phyloP scores from a whole-genome alignment of 35 echinoderm and acorn worm species.

The Anneissia japonica region DNA sequence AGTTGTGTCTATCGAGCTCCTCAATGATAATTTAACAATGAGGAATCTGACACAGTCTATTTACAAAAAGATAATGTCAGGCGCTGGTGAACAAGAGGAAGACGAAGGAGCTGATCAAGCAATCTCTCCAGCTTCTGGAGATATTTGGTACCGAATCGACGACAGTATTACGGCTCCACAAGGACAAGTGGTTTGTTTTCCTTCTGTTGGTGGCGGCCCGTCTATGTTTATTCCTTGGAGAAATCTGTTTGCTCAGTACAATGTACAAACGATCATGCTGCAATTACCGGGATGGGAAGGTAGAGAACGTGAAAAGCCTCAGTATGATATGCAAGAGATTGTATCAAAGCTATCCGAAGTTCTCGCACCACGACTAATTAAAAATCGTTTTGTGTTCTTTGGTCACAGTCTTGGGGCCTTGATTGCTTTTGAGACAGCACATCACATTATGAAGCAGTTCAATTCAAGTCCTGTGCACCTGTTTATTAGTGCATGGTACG shows the following conservation, averaged over 20 bases:
- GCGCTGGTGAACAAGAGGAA: slow-evolving; percentile 31
- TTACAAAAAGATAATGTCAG: slow-evolving; percentile 57
- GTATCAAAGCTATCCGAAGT: slow-evolving; percentile 58
- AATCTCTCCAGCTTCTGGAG: neutral
- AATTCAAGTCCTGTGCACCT: slow-evolving; percentile 63
- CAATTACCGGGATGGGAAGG: slow-evolving; percentile 93
- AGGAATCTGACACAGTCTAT: slow-evolving; percentile 51
- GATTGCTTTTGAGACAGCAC: slow-evolving; percentile 81
- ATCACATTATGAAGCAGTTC: slow-evolving; percentile 66
- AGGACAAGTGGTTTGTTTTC: slow-evolving; percentile 77
- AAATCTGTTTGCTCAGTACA: slow-evolving; percentile 48
- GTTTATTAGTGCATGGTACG: slow-evolving; percentile 91
- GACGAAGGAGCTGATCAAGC: slow-evolving; percentile 19
- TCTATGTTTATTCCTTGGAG: slow-evolving; percentile 75
- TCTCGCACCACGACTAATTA: slow-evolving; percentile 48
- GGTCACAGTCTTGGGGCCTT: slow-evolving; percentile 90
- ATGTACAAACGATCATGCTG: slow-evolving; percentile 63
- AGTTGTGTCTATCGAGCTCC: slow-evolving; percentile 72
- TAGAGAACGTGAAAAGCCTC: slow-evolving; percentile 72
- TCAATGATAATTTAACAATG: slow-evolving; percentile 72
- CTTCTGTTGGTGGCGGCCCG: slow-evolving; percentile 77
- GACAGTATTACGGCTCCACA: slow-evolving; percentile 45
- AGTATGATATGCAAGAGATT: slow-evolving; percentile 64
- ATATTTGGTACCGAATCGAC: slow-evolving; percentile 63
- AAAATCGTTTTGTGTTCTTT: slow-evolving; percentile 75